Evolutionary conservation across 2,797 vertebrate species (phyloP).

Genomic region (Urophycis tenuis): DNA sequence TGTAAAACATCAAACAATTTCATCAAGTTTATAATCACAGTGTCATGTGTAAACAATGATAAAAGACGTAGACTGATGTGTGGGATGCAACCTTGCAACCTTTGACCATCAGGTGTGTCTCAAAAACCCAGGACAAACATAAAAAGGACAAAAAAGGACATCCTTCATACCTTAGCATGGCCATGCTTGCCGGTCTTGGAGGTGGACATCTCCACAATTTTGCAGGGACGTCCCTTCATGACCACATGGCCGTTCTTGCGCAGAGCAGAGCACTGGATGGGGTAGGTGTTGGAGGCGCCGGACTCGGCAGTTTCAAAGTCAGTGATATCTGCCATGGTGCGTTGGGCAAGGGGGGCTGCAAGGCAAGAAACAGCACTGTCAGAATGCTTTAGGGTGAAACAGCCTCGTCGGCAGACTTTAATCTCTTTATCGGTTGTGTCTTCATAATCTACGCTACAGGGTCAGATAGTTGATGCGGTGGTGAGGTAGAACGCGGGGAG

Average conservation of each 20-base stretch:
- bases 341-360: constrained; percentile 65
- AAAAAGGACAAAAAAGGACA: neutral
- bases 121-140: neutral
- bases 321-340: constrained; percentile 86
- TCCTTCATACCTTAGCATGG: constrained; percentile 77
- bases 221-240: constrained; percentile 83
- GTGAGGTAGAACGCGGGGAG: no score
- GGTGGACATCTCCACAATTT: constrained; percentile 88
- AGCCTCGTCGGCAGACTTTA: neutral
- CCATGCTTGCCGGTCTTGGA: constrained; percentile 88
- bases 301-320: constrained; percentile 92
- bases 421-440: no score
- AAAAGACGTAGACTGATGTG: neutral
- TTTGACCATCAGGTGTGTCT: neutral
- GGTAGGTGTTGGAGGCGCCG: constrained; percentile 79
- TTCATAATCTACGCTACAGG: no score
- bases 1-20: neutral
- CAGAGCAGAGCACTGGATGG: constrained; percentile 85
- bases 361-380: neutral
- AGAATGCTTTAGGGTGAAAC: neutral
- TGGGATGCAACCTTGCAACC: neutral
- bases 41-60: neutral
- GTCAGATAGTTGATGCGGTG: no score
- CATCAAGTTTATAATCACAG: neutral
- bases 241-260: constrained; percentile 86